phyloP scores from a whole-genome alignment of 1,140 invertebrate species.

The Agrypnia vestita region DNA sequence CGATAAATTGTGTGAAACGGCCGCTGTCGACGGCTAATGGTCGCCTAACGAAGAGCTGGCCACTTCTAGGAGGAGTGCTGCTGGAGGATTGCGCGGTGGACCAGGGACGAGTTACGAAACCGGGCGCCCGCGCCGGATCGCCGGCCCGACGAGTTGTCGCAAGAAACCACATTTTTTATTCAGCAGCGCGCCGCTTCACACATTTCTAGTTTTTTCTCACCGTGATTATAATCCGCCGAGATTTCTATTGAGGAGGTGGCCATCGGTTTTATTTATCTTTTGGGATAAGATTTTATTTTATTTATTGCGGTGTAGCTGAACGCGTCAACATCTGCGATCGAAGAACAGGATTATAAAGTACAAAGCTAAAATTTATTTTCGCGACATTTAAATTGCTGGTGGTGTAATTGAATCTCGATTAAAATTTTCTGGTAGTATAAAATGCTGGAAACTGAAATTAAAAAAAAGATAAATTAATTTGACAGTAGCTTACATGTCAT shows the following conservation, averaged over 20 bases:
- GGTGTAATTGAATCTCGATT: no score
- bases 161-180: slow-evolving; percentile 56
- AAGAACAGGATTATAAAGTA: no score
- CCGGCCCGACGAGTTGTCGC: slow-evolving; percentile 50
- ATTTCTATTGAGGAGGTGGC: slow-evolving; percentile 39
- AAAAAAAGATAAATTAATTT: no score
- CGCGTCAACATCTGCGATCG: no score
- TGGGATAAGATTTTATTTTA: no score
- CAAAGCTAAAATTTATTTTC: no score
- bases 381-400: no score
- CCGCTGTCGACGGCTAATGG: slow-evolving; percentile 42
- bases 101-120: slow-evolving; percentile 52
- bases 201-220: slow-evolving; percentile 48
- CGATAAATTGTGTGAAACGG: slow-evolving; percentile 46
- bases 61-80: slow-evolving; percentile 37
- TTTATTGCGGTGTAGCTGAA: no score
- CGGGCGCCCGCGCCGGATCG: slow-evolving; percentile 11
- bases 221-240: slow-evolving; percentile 37
- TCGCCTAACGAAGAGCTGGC: slow-evolving; percentile 41
- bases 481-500: no score
- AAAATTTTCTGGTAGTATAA: no score
- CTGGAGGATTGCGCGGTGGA: slow-evolving; percentile 48
- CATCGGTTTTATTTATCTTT: neutral
- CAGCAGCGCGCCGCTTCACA: slow-evolving; percentile 48
- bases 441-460: no score